Evolutionary conservation across 2,797 vertebrate species (phyloP), one percentile per base, ranked within the genome.

Genomic region (Crocodylus rhombifer): DNA sequence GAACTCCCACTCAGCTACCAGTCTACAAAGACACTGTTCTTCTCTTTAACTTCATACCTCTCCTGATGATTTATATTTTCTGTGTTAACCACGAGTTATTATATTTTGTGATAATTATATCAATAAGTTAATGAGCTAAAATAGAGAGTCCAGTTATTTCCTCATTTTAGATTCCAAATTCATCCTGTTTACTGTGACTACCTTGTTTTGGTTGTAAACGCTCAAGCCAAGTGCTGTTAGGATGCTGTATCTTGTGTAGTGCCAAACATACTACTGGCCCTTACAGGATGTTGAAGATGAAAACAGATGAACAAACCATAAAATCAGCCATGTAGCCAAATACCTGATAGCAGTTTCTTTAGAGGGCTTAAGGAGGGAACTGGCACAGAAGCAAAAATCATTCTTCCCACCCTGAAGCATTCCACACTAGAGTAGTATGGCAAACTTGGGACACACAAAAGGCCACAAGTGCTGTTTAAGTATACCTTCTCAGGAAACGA

Each of bases 401-500:
- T 1, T 26, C 64, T 30, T 56, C 63, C 82, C 69, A 36, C 33
- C 36, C 2, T 5, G 5, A 56, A 71, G 10, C 15, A 84, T 21
- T 10, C 21, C 1, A 0, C 26, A 28, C 81, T 65, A n/a, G 14
- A 90, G 69, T 11, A 36, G 26, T 21, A 74, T 62, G 73, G 2
- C 0, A 0, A 83, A 30, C 21, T 8, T 56, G 42, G 2, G 21
- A 87, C 67, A 71, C 20, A 71, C 67, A 5, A 78, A 88, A 91
- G 9, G 13, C 30, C 26, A 79, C 2, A 0, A 17, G 15, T 58
- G 28, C 21, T 73, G 77, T 10, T 65, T 71, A 63, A 10, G 11
- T 1, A 74, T 0, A 1, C n/a, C 81, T 55, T 21, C 65, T 26
- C 1, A 1, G 13, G 42, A 84, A 14, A 76, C 2, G 71, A 13